Evolutionary conservation across 2,888 invertebrate species (phyloP).

Genomic region (Plusia festucae): DNA sequence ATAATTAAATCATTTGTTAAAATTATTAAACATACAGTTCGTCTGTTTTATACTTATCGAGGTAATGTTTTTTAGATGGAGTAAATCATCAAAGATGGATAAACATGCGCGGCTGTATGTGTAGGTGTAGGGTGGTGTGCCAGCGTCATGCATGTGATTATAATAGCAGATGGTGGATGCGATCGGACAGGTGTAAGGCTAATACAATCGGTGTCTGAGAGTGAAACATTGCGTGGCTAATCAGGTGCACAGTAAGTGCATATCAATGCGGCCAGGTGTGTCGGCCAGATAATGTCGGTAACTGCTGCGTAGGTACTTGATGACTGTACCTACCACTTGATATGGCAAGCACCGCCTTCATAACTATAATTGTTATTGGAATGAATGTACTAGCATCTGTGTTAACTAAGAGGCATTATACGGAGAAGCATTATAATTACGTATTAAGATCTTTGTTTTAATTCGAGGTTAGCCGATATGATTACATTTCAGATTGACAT

Average conservation of each 20-base stretch:
- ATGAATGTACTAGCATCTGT: constrained; percentile 16
- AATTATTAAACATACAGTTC: constrained; percentile 6
- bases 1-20: constrained; percentile 11
- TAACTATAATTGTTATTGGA: constrained; percentile 27
- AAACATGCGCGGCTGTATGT: not conserved
- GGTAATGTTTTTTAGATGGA: constrained; percentile 7
- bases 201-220: constrained; percentile 70
- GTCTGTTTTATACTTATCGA: constrained; percentile 13
- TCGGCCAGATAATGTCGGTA: constrained; percentile 72
- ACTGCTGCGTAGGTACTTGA: constrained; percentile 59
- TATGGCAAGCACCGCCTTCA: constrained; percentile 48
- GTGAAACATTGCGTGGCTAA: constrained; percentile 73
- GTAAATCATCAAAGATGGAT: constrained; percentile 22
- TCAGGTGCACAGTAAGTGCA: constrained; percentile 75
- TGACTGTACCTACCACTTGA: constrained; percentile 62
- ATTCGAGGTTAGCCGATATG: not conserved
- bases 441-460: not conserved
- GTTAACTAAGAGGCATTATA: constrained; percentile 10
- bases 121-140: constrained; percentile 16
- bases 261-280: constrained; percentile 81
- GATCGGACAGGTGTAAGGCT: constrained; percentile 65
- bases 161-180: constrained; percentile 51
- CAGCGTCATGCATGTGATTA: constrained; percentile 44
- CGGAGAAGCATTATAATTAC: constrained; percentile 7
- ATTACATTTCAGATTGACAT: not conserved